Evolutionary conservation across 2,113 vertebrate species (phyloP), one percentile per base, ranked within the genome.

Genomic region (Cinclus cinclus): DNA sequence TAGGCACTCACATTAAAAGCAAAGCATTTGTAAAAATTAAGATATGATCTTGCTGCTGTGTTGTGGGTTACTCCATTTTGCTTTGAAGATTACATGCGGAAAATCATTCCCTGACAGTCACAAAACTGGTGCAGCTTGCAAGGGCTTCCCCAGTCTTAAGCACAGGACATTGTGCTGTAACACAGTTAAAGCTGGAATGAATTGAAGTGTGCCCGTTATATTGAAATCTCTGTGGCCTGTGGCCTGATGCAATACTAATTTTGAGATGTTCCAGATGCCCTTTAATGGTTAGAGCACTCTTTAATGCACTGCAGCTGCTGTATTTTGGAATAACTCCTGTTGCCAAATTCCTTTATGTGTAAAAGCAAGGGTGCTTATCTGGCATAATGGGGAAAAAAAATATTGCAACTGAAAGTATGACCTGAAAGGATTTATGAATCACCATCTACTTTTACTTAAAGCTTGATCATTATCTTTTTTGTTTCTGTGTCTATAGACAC

Each of bases 181-280:
- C 24, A 91, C 6, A 13, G 64, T 21, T 91, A 80, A 90, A 88
- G 67, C 79, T 96, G 90, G 87, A 92, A 80, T 80, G 71, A 90
- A 87, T 87, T 92, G 84, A 94, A 94, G 63, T 74, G n/a, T 95
- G 64, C 64, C 82, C 92, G 33, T 94, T 92, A 77, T 96, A 95
- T 95, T 89, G 83, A 97, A 96, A 96, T 97, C 94, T 69, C 83
- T 82, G 84, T 82, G 85, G 84, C 67, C 73, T 91, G 55, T 63
- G 31, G 92, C 65, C 69, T 79, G 67, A 80, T 92, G 85, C 63
- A 84, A 83, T 94, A 87, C 65, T 95, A 77, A 80, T 97, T 93
- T 73, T 92, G 70, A 95, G 90, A 90, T 91, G 64, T 89, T 96
- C 90, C 77, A 89, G 89, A 95, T 95, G 87, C 70, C 79, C 69